Percentiles rank a stretch among this genome's conserved stretches.
phyloP scores from a whole-genome alignment of 2,888 invertebrate genomes.

The Dendrolimus pini region DNA sequence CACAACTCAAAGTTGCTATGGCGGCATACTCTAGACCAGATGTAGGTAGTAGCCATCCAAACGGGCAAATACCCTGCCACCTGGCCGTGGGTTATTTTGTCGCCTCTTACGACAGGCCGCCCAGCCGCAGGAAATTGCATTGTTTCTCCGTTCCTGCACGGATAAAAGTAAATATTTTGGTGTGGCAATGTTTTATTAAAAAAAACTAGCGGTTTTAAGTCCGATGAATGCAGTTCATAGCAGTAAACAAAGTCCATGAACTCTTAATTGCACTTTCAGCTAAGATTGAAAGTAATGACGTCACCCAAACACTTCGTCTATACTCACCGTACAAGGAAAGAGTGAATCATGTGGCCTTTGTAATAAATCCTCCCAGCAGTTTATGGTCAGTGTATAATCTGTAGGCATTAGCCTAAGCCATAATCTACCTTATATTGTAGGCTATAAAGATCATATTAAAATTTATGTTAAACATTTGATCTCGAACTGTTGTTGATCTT shows the following conservation, averaged over 20 bases:
- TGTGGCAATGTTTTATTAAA: too few species aligned
- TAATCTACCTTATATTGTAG: background rate
- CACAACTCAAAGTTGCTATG: too few species aligned
- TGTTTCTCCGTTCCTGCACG: too few species aligned
- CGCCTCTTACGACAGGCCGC: too few species aligned
- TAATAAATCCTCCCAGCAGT: background rate
- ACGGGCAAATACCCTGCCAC: too few species aligned
- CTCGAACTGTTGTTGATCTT: slow-evolving; percentile 3
- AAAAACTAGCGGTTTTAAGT: too few species aligned
- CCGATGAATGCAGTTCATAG: too few species aligned
- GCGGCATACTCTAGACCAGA: too few species aligned
- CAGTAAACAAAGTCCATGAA: background rate
- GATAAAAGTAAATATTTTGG: too few species aligned
- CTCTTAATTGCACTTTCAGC: background rate
- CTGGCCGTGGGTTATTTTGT: too few species aligned
- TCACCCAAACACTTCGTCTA: slow-evolving; percentile 2
- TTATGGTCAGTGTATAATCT: background rate
- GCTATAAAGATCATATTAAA: background rate
- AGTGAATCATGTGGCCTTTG: slow-evolving; percentile 7
- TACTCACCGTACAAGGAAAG: slow-evolving; percentile 7
- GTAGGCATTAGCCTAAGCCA: background rate
- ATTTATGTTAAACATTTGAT: background rate
- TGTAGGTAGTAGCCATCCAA: too few species aligned
- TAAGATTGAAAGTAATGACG: slow-evolving; percentile 10
- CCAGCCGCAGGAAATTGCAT: too few species aligned